Percentiles rank a stretch among this genome's conserved stretches.
Conservation (phyloP, 2,113 vertebrate species). For the Pycnonotus jocosus region DNA sequence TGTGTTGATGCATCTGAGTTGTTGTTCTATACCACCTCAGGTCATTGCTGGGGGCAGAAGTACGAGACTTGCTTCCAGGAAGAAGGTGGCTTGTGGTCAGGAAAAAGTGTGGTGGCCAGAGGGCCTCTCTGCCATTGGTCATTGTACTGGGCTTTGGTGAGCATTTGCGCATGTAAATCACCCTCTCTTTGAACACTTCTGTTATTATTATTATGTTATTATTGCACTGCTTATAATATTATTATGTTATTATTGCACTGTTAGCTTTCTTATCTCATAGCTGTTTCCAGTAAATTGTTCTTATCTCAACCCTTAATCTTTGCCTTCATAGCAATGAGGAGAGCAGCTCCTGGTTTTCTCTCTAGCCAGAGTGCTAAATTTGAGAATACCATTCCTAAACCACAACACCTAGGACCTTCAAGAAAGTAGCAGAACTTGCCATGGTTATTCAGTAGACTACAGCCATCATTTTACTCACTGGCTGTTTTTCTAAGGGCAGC, state of each 20-base stretch:
- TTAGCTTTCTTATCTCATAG: neutral
- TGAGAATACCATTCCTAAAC: neutral
- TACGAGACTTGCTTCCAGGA: neutral
- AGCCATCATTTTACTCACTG: neutral
- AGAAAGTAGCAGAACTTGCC: neutral
- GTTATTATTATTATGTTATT: neutral
- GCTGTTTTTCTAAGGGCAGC: neutral
- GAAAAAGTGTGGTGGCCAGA: neutral
- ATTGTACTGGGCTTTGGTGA: neutral
- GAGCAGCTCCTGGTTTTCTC: neutral
- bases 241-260: no score
- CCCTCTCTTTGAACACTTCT: neutral
- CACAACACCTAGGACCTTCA: neutral
- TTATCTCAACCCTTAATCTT: neutral
- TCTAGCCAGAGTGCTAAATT: neutral
- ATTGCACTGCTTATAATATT: rapidly evolving
- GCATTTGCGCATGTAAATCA: neutral
- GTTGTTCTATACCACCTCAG: neutral
- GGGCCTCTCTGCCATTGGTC: no score
- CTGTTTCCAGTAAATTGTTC: neutral
- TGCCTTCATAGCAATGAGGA: neutral
- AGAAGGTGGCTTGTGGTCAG: neutral
- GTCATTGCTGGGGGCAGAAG: neutral
- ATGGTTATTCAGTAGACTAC: neutral
- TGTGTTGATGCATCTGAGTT: neutral